Evolutionary conservation across 2,888 invertebrate species (phyloP).

Genomic region (Dasypolia templi): DNA sequence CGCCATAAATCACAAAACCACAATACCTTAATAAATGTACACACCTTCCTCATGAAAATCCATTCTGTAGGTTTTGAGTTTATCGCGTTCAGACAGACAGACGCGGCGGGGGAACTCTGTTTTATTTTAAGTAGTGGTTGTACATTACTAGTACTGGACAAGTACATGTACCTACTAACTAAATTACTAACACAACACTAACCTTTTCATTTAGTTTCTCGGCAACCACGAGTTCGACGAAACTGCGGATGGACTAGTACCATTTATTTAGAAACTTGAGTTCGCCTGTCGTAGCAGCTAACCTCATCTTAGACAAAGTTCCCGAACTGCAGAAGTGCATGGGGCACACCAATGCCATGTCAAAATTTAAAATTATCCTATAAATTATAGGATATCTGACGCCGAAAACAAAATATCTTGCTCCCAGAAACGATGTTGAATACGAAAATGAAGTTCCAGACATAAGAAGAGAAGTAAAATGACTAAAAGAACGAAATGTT

Average conservation of each 20-base stretch:
- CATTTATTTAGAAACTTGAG: constrained; percentile 93
- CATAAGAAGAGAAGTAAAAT: constrained; percentile 92
- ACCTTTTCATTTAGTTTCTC: constrained; percentile 92
- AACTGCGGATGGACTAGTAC: constrained; percentile 92
- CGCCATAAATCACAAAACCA: background rate
- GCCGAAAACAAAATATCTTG: constrained; percentile 93
- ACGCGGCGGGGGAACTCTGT: background rate
- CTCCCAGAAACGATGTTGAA: constrained; percentile 88
- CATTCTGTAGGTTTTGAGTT: background rate
- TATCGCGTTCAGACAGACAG: background rate
- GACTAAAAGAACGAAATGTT: constrained; percentile 91
- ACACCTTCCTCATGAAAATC: background rate
- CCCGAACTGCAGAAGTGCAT: constrained; percentile 91
- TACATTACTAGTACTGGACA: background rate
- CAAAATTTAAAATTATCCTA: too few relatives aligned
- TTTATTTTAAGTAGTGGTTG: background rate
- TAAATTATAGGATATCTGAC: constrained; percentile 92
- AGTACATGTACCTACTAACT: constrained; percentile 19
- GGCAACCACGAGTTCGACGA: constrained; percentile 99
- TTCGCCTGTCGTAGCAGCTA: constrained; percentile 95
- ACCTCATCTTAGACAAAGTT: constrained; percentile 92
- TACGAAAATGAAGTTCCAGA: constrained; percentile 93
- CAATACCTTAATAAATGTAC: background rate
- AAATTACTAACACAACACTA: constrained; percentile 50
- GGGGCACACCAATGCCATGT: too few relatives aligned